Base-by-base conservation (phyloP, 2,888 invertebrate species). In the Caprella mutica region DNA sequence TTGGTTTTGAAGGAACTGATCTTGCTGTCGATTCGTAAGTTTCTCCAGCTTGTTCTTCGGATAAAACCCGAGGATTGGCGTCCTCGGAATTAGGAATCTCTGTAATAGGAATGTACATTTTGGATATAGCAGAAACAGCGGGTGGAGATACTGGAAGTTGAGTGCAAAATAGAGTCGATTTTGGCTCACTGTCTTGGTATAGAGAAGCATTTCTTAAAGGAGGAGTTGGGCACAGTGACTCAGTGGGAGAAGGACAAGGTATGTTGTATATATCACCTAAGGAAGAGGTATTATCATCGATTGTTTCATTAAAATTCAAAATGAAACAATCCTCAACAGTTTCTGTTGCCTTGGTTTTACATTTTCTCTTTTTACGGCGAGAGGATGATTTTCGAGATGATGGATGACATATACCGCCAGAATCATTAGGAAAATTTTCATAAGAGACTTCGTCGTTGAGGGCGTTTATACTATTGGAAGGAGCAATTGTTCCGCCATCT, bases 371-470 rank as follows among this genome's bases (percentile, higher is more conserved):
- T 17, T 48, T 48, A 30, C 48, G 48, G 19, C 48, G 48, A 9
- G 30, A 30, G 24, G 48, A 48, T 1, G 48, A 30, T 29, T 48
- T 48, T 12, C 48, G 21, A 9, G 48, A 48, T 2, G 48, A 48
- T 30, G 48, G 30, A 48, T 48, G 48, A 21, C 29, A 29, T 9
- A 48, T 48, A n/a, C n/a, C n/a, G n/a, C n/a, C n/a, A n/a, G n/a
- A n/a, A n/a, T n/a, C n/a, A n/a, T n/a, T n/a, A n/a, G n/a, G n/a
- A n/a, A n/a, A n/a, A n/a, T n/a, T n/a, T n/a, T n/a, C n/a, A n/a
- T n/a, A n/a, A 24, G 29, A 48, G 3, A 48, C 30, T n/a, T 27
- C 48, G 19, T n/a, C 48, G 8, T 27, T 30, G 24, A 23, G 19
- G 14, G 30, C 26, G 12, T 29, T 24, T 27, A 19, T 29, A n/a